Evolutionary conservation across 1,140 invertebrate genomes (phyloP), one percentile per base, ranked within the genome.

Genomic region (Elysia chlorotica): DNA sequence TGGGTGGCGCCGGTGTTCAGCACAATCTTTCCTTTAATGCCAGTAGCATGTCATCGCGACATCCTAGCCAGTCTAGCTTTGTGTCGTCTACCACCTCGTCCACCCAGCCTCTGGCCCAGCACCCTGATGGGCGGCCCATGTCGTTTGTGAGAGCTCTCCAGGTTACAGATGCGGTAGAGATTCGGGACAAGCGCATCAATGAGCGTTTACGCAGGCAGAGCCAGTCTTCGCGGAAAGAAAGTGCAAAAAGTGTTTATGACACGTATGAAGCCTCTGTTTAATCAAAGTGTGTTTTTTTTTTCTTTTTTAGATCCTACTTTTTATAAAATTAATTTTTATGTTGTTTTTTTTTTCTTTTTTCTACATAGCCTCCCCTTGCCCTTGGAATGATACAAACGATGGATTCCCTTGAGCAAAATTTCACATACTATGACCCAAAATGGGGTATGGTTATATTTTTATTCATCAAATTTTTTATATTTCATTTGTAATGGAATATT

Each of bases 211-310:
- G 36, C 19, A 65, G 53, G 28, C 74, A 77, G 66, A 74, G 70
- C 48, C 74, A 69, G 31, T 33, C 38, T 71, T 75, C 73, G 71
- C 79, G 93, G 92, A n/a, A 92, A 91, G 82, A 83, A 31, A 94
- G 96, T 84, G 91, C 94, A 74, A 92, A 92, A 75, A 96, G 93
- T 88, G 92, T 96, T 71, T 97, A 97, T 86, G 96, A 97, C 87
- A 96, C 95, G 88, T 97, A 97, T 88, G 95, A 97, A 88, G 97
- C 96, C 88, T 96, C 95, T 70, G 95, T 97, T 53, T 81, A 68
- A 78, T 73, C 6, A 31, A 21, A 25, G 30, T 62, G 5, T 35
- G 21, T 2, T 62, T 4, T 33, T 62, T 2, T 62, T 62, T 33
- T 62, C 23, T 33, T 33, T 31, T 31, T 62, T 5, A 59, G 19